These are phyloP conservation scores for Pithys albifrons DNA, from an alignment of 2,113 vertebrate species.

Conservation along the genomic window DNA sequence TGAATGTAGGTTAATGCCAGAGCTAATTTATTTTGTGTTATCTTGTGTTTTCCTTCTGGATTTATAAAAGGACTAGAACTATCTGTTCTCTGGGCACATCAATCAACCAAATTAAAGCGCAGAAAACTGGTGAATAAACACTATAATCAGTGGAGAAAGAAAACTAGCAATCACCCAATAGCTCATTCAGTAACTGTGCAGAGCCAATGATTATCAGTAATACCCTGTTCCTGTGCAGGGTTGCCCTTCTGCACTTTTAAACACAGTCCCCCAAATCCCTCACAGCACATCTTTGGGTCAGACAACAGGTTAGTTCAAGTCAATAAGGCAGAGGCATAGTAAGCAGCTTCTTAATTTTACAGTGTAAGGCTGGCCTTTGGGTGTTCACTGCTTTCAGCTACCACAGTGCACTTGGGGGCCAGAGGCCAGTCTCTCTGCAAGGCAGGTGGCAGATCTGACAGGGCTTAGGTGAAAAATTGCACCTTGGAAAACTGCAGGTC, in stretches of 20 bases:
- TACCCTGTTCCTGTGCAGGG: background rate
- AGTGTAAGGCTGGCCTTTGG: background rate
- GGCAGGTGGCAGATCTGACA: background rate
- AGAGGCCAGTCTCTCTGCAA: background rate
- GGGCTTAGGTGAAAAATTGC: background rate
- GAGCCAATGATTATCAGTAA: background rate
- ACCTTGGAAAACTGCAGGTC: background rate
- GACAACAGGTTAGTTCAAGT: background rate
- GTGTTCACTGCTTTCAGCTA: background rate
- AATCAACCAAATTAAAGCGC: background rate
- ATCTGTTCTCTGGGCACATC: background rate
- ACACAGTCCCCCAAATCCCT: background rate
- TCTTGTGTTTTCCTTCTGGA: background rate
- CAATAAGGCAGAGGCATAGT: background rate
- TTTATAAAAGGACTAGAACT: background rate
- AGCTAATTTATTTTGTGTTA: background rate
- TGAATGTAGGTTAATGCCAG: background rate
- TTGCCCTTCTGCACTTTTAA: background rate
- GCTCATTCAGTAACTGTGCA: background rate
- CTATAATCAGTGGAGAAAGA: background rate
- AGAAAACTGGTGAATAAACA: background rate
- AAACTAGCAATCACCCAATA: background rate
- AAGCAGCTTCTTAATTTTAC: background rate
- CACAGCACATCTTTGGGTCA: background rate
- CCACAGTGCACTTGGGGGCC: background rate